These are phyloP conservation scores for Drosophila subquinaria DNA, from an alignment of 2,888 invertebrate genomes.

Conservation along the genomic window DNA sequence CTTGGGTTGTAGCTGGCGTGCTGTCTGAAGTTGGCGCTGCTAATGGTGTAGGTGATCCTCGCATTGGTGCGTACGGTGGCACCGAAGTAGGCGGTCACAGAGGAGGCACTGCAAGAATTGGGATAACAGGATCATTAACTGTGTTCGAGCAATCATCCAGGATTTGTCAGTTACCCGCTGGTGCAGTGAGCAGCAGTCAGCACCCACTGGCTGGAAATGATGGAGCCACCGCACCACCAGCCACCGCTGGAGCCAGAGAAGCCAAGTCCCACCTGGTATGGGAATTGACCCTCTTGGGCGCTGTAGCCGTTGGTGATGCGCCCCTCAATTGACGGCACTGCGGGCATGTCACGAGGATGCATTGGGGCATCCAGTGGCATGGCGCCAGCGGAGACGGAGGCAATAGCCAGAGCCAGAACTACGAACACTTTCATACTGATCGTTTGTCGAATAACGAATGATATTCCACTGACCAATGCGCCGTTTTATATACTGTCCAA, in stretches of 20 bases:
- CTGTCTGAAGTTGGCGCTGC: slow-evolving; percentile 66
- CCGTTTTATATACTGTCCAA: slow-evolving; percentile 15
- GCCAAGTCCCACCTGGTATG: slow-evolving; percentile 69
- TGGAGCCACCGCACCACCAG: slow-evolving; percentile 68
- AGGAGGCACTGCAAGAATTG: slow-evolving; percentile 27
- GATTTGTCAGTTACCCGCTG: slow-evolving; percentile 33
- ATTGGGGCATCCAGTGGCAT: slow-evolving; percentile 13
- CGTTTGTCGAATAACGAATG: slow-evolving; percentile 18
- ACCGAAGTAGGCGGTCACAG: slow-evolving; percentile 64
- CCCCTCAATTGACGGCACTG: slow-evolving; percentile 33
- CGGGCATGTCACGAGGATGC: slow-evolving; percentile 42
- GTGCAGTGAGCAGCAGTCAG: slow-evolving; percentile 75
- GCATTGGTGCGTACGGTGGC: slow-evolving; percentile 63
- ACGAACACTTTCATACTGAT: slow-evolving; percentile 40
- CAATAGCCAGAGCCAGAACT: slow-evolving; percentile 34
- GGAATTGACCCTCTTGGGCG: slow-evolving; percentile 64
- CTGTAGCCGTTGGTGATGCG: slow-evolving; percentile 71
- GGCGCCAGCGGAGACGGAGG: slow-evolving; percentile 35
- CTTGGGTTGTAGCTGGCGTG: slow-evolving; percentile 37
- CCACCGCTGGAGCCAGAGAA: slow-evolving; percentile 36
- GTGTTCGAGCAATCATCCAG: neutral
- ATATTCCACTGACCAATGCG: slow-evolving; percentile 1
- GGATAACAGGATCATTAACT: neutral
- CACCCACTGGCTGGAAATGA: slow-evolving; percentile 59
- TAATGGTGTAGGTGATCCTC: slow-evolving; percentile 50